Evolutionary conservation across 2,888 invertebrate genomes (phyloP).

Genomic region (Lasius platythorax): DNA sequence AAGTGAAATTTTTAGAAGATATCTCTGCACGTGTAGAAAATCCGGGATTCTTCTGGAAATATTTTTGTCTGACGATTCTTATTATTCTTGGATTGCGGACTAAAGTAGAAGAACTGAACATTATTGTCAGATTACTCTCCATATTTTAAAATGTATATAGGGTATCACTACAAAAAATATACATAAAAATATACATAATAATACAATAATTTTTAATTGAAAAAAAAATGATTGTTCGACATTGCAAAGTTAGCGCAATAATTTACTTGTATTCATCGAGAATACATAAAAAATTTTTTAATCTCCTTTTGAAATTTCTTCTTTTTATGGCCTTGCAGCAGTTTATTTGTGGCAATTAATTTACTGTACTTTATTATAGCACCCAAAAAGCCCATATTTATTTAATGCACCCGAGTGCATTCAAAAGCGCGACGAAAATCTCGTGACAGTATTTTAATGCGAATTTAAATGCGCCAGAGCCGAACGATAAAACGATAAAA

Average conservation of each 20-base stretch:
- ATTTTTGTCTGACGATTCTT: neutral
- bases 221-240: neutral
- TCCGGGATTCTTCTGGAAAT: neutral
- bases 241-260: neutral
- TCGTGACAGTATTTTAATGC: conserved; percentile 50
- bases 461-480: conserved; percentile 38
- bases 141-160: conserved; percentile 13
- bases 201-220: neutral
- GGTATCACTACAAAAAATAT: neutral
- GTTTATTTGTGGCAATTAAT: conserved; percentile 12
- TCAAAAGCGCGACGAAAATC: conserved; percentile 38
- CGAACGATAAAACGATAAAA: conserved; percentile 42
- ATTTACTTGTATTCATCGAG: neutral
- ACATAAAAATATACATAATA: neutral
- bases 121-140: neutral
- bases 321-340: neutral
- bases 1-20: neutral
- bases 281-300: neutral
- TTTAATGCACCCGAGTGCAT: conserved; percentile 25
- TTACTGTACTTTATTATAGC: neutral
- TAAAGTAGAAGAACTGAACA: neutral
- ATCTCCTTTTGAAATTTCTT: neutral
- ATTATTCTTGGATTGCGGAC: neutral
- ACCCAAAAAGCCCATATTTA: conserved; percentile 10
- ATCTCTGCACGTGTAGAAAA: neutral